phyloP scores from a whole-genome alignment of 2,113 vertebrate species.

The Marmota flaviventris region DNA sequence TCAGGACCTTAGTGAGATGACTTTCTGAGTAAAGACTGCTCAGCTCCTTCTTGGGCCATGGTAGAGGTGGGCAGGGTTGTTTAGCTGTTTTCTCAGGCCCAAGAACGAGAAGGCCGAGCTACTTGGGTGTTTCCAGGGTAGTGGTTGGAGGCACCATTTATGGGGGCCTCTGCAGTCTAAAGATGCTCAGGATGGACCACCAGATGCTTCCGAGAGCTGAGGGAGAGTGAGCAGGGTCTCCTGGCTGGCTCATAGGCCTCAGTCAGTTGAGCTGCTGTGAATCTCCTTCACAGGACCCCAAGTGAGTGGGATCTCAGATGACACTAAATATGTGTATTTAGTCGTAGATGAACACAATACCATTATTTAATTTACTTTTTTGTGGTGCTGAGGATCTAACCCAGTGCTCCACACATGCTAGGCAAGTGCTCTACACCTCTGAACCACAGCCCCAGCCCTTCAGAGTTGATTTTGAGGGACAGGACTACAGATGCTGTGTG shows the following conservation, averaged over 20 bases:
- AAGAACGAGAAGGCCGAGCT: not conserved
- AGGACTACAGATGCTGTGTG: not conserved
- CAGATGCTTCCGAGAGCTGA: not conserved
- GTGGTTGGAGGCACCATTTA: not conserved
- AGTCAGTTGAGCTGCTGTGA: not conserved
- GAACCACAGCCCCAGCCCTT: too few species aligned
- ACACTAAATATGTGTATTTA: too few species aligned
- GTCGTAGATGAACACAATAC: too few species aligned
- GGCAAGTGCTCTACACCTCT: too few species aligned
- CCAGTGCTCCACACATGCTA: too few species aligned
- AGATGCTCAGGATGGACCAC: not conserved
- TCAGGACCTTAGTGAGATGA: not conserved
- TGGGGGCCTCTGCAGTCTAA: too few species aligned
- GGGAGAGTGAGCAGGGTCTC: not conserved
- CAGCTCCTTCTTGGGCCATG: not conserved
- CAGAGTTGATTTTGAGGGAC: not conserved
- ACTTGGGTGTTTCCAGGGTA: not conserved
- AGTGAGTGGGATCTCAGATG: not conserved
- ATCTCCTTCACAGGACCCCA: not conserved
- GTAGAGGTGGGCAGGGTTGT: not conserved
- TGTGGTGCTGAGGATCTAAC: too few species aligned
- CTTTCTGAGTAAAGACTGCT: not conserved
- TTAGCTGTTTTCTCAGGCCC: not conserved
- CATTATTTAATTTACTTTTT: too few species aligned
- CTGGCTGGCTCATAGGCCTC: not conserved